Evolutionary conservation across 2,888 invertebrate species (phyloP).

Genomic region (Drosophila eohydei): DNA sequence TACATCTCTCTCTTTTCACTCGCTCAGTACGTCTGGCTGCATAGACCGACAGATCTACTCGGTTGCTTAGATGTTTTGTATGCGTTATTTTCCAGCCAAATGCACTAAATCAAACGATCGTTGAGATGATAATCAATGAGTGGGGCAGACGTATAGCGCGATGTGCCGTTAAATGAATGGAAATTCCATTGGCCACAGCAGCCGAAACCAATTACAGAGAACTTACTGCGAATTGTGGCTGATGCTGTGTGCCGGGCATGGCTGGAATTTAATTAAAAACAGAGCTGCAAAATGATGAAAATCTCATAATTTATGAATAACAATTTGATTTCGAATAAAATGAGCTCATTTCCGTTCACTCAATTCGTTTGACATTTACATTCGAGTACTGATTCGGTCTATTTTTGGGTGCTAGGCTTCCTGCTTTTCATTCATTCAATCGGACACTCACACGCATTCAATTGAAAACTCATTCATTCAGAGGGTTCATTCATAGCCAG

Average conservation of each 20-base stretch:
- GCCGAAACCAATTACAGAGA: slow-evolving; percentile 54
- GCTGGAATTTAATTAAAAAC: slow-evolving; percentile 77
- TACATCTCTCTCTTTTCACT: neutral
- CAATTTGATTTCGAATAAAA: slow-evolving; percentile 63
- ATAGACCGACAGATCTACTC: slow-evolving; percentile 15
- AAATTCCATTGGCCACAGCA: slow-evolving; percentile 61
- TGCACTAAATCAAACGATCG: slow-evolving; percentile 72
- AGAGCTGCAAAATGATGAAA: slow-evolving; percentile 40
- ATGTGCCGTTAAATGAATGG: slow-evolving; percentile 75
- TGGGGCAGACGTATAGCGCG: slow-evolving; percentile 32
- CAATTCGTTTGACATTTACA: slow-evolving; percentile 61
- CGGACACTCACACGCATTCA: slow-evolving; percentile 33
- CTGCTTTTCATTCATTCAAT: slow-evolving; percentile 67
- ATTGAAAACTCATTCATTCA: slow-evolving; percentile 44
- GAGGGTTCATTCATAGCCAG: slow-evolving; percentile 52
- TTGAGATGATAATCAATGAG: slow-evolving; percentile 68
- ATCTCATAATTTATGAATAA: slow-evolving; percentile 62
- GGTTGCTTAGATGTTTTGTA: slow-evolving; percentile 13
- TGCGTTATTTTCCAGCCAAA: slow-evolving; percentile 54
- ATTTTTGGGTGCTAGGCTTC: slow-evolving; percentile 54
- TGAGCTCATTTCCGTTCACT: slow-evolving; percentile 78
- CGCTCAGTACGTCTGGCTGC: neutral
- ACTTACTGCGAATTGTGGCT: slow-evolving; percentile 39
- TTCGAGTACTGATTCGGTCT: slow-evolving; percentile 26
- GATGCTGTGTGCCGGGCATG: slow-evolving; percentile 48